These are phyloP conservation scores for Nematostella vectensis DNA, from an alignment of 92 coral and sea anemone species.

Conservation along the genomic window DNA sequence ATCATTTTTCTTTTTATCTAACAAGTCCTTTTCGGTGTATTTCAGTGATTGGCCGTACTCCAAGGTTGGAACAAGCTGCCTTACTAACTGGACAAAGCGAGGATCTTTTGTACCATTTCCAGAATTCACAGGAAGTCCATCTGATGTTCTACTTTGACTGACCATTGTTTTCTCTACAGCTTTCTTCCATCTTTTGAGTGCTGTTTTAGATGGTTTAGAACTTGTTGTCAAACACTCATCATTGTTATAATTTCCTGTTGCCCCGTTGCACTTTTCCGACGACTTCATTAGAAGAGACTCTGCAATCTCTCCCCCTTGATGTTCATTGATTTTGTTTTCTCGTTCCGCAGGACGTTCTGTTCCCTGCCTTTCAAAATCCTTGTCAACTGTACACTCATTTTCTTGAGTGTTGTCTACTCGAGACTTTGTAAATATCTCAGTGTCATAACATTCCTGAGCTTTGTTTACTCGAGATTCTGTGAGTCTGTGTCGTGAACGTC, in stretches of 20 bases:
- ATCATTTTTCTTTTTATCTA: neutral
- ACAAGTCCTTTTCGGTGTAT: neutral
- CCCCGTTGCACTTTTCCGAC: neutral
- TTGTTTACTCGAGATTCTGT: neutral
- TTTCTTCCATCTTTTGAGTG: slow-evolving; percentile 7
- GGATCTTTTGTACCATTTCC: slow-evolving; percentile 40
- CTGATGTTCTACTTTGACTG: slow-evolving; percentile 1
- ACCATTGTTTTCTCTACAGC: slow-evolving; percentile 6
- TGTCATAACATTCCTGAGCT: neutral
- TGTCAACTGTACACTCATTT: neutral
- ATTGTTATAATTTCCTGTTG: neutral
- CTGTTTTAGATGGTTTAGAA: neutral
- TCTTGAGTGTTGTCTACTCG: neutral
- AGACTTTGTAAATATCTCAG: neutral
- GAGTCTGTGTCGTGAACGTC: no score
- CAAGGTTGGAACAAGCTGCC: slow-evolving; percentile 32
- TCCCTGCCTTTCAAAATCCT: neutral
- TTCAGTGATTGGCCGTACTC: neutral
- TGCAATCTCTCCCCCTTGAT: neutral
- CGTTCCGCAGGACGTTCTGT: neutral
- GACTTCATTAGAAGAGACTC: no score
- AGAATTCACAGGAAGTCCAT: neutral
- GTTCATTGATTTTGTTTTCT: neutral
- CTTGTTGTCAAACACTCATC: neutral
- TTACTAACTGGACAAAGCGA: slow-evolving; percentile 39